phyloP scores from a whole-genome alignment of 2,888 invertebrate genomes.

The Mesoligia furuncula region DNA sequence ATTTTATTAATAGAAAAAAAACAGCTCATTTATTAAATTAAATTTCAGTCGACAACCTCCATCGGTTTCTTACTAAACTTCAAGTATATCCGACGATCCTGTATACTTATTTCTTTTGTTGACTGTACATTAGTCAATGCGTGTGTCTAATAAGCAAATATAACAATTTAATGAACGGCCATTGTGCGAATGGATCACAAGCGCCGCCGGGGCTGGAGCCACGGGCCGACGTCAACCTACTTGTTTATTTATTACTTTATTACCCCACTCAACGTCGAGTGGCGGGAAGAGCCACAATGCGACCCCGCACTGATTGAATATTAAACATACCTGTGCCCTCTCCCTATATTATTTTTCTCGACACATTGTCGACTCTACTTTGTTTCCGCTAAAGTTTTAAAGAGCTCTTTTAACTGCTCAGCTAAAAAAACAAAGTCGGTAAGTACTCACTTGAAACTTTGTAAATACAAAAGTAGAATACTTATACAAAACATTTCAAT shows the following conservation, averaged over 20 bases:
- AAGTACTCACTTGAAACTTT: conserved; percentile 53
- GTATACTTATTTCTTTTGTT: too few relatives aligned
- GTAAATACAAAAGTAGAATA: conserved; percentile 33
- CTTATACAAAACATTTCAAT: conserved; percentile 38
- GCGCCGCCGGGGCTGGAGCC: conserved; percentile 48
- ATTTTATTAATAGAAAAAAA: too few relatives aligned
- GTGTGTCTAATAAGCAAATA: conserved; percentile 55
- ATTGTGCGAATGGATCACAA: conserved; percentile 68
- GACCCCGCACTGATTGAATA: conserved; percentile 84
- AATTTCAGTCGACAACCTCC: too few relatives aligned
- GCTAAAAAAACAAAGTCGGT: conserved; percentile 34
- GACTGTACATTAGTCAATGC: conserved; percentile 40
- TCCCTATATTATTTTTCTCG: conserved; percentile 67
- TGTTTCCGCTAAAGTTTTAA: conserved; percentile 41
- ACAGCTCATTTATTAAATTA: too few relatives aligned
- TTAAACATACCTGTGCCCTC: conserved; percentile 78
- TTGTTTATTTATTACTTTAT: conserved; percentile 88
- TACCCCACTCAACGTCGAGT: conserved; percentile 84
- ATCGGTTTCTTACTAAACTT: too few relatives aligned
- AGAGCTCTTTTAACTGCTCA: conserved; percentile 31
- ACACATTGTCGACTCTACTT: conserved; percentile 39
- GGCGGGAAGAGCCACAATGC: conserved; percentile 83
- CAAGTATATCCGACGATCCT: too few relatives aligned
- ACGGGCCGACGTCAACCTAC: conserved; percentile 73
- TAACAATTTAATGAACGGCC: conserved; percentile 63